phyloP scores from a whole-genome alignment of 2,888 invertebrate genomes.

The Cosmia pyralina region DNA sequence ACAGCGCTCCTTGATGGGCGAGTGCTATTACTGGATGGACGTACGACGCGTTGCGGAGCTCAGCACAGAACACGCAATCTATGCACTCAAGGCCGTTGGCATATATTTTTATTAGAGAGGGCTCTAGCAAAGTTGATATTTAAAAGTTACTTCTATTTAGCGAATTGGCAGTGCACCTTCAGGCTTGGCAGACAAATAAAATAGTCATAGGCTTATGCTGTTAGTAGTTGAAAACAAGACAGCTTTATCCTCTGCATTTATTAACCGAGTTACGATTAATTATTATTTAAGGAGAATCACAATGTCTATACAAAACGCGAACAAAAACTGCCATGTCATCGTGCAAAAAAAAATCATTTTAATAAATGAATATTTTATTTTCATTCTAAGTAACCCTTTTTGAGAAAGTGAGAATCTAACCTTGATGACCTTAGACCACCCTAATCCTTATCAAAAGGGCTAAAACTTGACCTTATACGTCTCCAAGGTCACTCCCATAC shows the following conservation, averaged over 20 bases:
- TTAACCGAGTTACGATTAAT: neutral
- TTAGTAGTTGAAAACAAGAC: neutral
- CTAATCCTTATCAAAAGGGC: conserved; percentile 24
- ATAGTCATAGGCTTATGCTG: no score
- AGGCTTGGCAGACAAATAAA: neutral
- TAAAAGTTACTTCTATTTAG: no score
- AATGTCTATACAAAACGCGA: neutral
- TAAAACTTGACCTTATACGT: conserved; percentile 47
- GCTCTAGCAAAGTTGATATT: no score
- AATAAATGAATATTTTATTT: conserved; percentile 20
- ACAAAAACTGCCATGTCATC: neutral
- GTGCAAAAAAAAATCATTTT: conserved; percentile 5
- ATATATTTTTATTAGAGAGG: no score
- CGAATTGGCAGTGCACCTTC: no score
- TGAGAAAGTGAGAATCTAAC: conserved; percentile 7
- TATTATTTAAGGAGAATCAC: neutral
- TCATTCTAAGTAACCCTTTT: conserved; percentile 38
- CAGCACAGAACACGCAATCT: no score
- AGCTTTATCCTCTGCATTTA: neutral
- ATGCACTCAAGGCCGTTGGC: no score
- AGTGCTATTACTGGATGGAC: no score
- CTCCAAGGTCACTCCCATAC: conserved; percentile 63
- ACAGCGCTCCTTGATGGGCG: no score
- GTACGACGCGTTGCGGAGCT: no score
- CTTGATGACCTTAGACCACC: conserved; percentile 52